Evolutionary conservation across 2,797 vertebrate species (phyloP).

Genomic region (Siniperca scherzeri): DNA sequence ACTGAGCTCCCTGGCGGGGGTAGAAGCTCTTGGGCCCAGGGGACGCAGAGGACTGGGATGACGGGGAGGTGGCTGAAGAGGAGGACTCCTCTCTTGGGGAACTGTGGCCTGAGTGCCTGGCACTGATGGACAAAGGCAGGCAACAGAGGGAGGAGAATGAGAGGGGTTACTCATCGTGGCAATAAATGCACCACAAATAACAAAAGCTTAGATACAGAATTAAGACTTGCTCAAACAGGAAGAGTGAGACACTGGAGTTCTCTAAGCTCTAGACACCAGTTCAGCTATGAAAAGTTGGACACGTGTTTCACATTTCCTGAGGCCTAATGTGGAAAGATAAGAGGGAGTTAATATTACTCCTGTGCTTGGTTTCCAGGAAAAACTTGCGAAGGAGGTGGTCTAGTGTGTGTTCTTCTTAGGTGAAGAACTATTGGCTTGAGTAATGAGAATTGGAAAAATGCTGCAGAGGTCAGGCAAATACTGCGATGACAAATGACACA

Average conservation of each 20-base stretch:
- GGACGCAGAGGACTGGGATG: conserved; percentile 93
- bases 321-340: conserved; percentile 70
- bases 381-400: conserved; percentile 30
- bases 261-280: conserved; percentile 25
- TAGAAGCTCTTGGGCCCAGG: conserved; percentile 98
- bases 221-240: conserved; percentile 25
- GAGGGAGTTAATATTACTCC: conserved; percentile 52
- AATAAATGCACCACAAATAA: not conserved
- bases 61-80: conserved; percentile 88
- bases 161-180: not conserved
- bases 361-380: conserved; percentile 57
- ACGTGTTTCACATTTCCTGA: conserved; percentile 69
- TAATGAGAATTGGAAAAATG: conserved; percentile 40
- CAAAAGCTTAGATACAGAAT: not conserved
- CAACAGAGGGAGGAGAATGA: not conserved
- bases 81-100: conserved; percentile 96
- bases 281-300: conserved; percentile 44
- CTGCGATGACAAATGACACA: not conserved
- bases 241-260: conserved; percentile 28
- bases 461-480: conserved; percentile 16
- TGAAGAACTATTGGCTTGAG: not conserved
- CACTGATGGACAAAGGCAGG: conserved; percentile 75
- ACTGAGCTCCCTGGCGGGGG: conserved; percentile 97
- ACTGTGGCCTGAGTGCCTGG: conserved; percentile 94
- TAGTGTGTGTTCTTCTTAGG: conserved; percentile 29